Conservation (phyloP, 2,113 vertebrate species). For the Origma solitaria region DNA sequence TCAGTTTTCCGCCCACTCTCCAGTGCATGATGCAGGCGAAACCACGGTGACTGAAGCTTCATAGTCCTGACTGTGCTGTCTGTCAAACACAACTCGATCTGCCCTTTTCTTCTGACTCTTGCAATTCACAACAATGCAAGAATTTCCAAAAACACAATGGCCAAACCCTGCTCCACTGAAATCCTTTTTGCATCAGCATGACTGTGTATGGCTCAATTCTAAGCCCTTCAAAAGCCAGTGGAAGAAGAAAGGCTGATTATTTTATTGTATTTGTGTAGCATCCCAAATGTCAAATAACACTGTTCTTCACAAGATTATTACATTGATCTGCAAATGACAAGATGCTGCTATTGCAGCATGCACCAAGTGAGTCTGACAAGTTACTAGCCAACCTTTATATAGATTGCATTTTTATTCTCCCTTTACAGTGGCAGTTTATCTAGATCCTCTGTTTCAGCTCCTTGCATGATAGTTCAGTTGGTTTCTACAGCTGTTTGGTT, state of each 20-base stretch:
- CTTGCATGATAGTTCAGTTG: background rate
- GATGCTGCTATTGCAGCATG: background rate
- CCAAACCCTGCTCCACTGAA: background rate
- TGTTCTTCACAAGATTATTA: background rate
- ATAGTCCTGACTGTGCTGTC: background rate
- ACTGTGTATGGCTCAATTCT: background rate
- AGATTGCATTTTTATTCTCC: slow-evolving; percentile 20
- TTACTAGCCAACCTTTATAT: slow-evolving; percentile 4
- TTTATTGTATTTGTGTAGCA: background rate
- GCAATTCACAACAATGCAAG: background rate
- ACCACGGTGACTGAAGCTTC: background rate
- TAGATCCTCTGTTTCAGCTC: slow-evolving; percentile 16
- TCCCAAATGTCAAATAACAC: background rate
- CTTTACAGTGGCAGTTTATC: slow-evolving; percentile 32
- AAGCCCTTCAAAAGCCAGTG: background rate
- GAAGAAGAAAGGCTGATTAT: background rate
- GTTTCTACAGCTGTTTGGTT: background rate
- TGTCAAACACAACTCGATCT: background rate
- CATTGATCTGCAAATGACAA: background rate
- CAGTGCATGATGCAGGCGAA: background rate
- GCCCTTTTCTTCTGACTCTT: background rate
- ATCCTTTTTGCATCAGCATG: background rate
- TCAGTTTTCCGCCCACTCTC: background rate
- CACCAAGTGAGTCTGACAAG: slow-evolving; percentile 8
- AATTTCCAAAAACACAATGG: background rate